Evolutionary conservation across 2,113 vertebrate species (phyloP), one percentile per base, ranked within the genome.

Genomic region (Tragulus kanchil): DNA sequence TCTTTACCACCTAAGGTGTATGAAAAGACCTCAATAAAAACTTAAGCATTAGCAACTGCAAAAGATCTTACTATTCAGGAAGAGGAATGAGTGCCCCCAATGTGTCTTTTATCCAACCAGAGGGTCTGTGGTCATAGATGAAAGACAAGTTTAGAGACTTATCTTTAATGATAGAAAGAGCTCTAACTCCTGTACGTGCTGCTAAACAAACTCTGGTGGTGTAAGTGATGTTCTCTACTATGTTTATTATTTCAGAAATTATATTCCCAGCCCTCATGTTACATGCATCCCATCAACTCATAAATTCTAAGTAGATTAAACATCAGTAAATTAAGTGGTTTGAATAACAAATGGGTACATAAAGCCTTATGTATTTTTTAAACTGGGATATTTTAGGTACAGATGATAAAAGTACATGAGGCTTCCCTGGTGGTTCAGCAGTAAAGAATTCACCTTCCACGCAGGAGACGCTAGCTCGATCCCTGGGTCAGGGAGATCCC

Each of bases 1-100:
- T 36, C 36, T 36, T 36, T 36, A 36, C 36, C 36, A 36, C 36
- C 36, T 36, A 36, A 36, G 36, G 36, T 36, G 36, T 36, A 36
- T 36, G 36, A 36, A 36, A 36, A 36, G 36, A 36, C 36, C 36
- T 36, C 36, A 36, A 84, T 81, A 28, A 89, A 91, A 62, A 64
- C 58, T 28, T 78, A 82, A 94, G 48, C 90, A 86, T 54, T 73
- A 77, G 50, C 11, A 78, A 28, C n/a, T 85, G 95, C 73, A 92
- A 78, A 86, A 78, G 65, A 56, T 42, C 50, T 94, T 92, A 59
- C 12, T 86, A 83, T 5, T 61, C n/a, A 65, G 48, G 13, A 61
- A 73, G n/a, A 61, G 26, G 12, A 86, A 87, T n/a, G 8, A 90
- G 19, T 56, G 52, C 52, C 15, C 1, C 59, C 58, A 86, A 65